Conservation (phyloP, 2,797 vertebrate genomes). For the Poecilia gillii region DNA sequence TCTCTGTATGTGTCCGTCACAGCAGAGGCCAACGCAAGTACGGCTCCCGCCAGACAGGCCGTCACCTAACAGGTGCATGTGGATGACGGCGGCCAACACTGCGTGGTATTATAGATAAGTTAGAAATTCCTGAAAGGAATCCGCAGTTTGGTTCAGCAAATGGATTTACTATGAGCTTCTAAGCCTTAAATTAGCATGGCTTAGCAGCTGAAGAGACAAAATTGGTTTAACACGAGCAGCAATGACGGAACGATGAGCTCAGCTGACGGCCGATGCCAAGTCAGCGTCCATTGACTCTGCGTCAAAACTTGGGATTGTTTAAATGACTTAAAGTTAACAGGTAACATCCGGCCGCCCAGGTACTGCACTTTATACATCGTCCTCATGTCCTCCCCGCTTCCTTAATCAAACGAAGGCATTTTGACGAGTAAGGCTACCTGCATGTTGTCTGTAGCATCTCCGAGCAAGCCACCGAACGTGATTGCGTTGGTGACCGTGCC, state of each 20-base stretch:
- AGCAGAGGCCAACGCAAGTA: conserved; percentile 9
- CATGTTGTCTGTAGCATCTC: conserved; percentile 98
- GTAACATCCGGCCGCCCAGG: background rate
- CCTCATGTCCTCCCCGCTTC: background rate
- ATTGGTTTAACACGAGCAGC: conserved; percentile 11
- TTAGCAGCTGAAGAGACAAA: conserved; percentile 49
- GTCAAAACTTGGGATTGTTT: background rate
- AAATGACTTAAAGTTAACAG: background rate
- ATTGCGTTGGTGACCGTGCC: conserved; percentile 98
- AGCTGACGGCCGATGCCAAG: background rate
- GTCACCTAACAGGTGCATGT: background rate
- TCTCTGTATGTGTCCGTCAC: conserved; percentile 27
- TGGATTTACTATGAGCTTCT: conserved; percentile 49
- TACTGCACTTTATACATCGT: background rate
- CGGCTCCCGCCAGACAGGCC: background rate
- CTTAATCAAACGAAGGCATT: background rate
- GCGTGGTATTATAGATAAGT: background rate
- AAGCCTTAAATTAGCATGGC: conserved; percentile 59
- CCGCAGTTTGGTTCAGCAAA: conserved; percentile 53
- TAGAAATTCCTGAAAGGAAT: background rate
- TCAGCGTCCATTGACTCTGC: background rate
- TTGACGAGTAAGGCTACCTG: conserved; percentile 81
- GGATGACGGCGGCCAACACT: background rate
- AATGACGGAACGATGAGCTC: background rate
- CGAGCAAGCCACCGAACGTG: conserved; percentile 96